Evolutionary conservation across 2,797 vertebrate species (phyloP), one percentile per base, ranked within the genome.

Genomic region (Aulostomus chinensis): DNA sequence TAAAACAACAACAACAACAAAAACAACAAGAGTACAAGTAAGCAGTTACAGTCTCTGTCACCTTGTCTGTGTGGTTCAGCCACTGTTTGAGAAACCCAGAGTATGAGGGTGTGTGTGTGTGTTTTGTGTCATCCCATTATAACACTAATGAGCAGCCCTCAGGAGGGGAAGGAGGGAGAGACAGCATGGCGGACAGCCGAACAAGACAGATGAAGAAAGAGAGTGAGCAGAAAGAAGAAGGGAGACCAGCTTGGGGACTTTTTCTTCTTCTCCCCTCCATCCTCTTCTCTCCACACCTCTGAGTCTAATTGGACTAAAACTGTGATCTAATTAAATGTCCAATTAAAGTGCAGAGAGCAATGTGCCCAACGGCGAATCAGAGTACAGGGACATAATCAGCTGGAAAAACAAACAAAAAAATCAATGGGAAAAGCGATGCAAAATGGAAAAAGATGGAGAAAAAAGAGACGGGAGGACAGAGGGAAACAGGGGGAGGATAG

Each of bases 301-400:
- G 68, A 83, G 83, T 88, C 86, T 92, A 92, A 92, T 92, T 91
- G 90, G 90, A 89, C 88, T 86, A 92, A 91, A 92, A 91, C 85
- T 89, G 91, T 91, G 90, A 93, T 93, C 89, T 91, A 93, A 93
- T 93, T 92, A 93, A 91, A 92, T 88, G 86, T 91, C 91, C 90
- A 93, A 93, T 93, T 93, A 92, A 90, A 84, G 88, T 80, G 85
- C 85, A 89, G 88, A 84, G 81, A 89, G 89, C 89, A 85, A 87
- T 86, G 88, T 91, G 89, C 86, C 92, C 87, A 83, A 68, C 55
- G 87, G 90, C 89, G 41, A 88, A 88, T 86, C 81, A 82, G 86
- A 86, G 87, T 80, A 87, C 59, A 78, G 84, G 87, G 90, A 92
- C 86, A 90, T 89, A 90, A 91, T 91, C 87, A 86, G 84, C 86